Evolutionary conservation across 2,888 invertebrate genomes (phyloP).

Genomic region (Drosophila birchii): DNA sequence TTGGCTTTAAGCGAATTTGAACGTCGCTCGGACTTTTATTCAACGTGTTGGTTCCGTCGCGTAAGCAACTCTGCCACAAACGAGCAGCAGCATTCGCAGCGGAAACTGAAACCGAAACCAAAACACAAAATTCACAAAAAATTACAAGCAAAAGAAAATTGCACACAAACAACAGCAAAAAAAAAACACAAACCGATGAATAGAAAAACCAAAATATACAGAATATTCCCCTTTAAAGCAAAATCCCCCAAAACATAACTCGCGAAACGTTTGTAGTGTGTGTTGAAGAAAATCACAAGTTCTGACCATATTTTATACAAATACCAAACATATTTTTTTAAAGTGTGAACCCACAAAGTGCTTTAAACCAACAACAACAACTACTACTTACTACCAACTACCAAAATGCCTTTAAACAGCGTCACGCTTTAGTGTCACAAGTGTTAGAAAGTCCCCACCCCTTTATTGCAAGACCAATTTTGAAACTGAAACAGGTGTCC

Average conservation of each 20-base stretch:
- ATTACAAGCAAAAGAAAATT: conserved; percentile 8
- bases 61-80: conserved; percentile 73
- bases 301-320: conserved; percentile 9
- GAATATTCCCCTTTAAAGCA: conserved; percentile 1
- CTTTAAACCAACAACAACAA: conserved; percentile 48
- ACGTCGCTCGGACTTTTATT: conserved; percentile 78
- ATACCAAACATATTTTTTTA: conserved; percentile 48
- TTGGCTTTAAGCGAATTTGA: conserved; percentile 79
- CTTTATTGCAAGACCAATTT: conserved; percentile 19
- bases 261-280: conserved; percentile 15
- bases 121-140: conserved; percentile 23
- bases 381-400: conserved; percentile 33
- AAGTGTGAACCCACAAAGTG: conserved; percentile 57
- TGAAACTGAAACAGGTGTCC: conserved; percentile 39
- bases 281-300: conserved; percentile 5
- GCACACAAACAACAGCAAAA: background rate
- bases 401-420: conserved; percentile 72
- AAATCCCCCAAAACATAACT: background rate
- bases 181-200: conserved; percentile 18
- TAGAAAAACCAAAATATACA: conserved; percentile 13
- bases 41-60: conserved; percentile 79
- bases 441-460: conserved; percentile 52
- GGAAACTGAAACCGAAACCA: conserved; percentile 27
- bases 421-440: conserved; percentile 74
- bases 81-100: conserved; percentile 29